These are phyloP conservation scores for Latrodectus elegans DNA, from an alignment of 2,888 invertebrate genomes.

Conservation along the genomic window DNA sequence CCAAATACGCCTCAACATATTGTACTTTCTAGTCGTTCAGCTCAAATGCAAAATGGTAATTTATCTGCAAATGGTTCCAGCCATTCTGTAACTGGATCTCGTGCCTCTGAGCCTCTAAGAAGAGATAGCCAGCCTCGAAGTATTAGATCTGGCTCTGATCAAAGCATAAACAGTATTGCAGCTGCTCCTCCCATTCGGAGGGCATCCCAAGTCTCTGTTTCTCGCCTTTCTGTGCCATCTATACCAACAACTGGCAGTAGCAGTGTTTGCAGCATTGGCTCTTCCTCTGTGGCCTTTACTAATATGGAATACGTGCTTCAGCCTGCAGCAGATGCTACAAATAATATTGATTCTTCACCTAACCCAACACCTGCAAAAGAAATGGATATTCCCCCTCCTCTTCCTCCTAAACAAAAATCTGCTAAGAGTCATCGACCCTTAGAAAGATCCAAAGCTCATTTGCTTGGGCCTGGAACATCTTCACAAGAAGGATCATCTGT, in stretches of 20 bases:
- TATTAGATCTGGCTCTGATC: conserved; percentile 63
- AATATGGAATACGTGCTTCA: conserved; percentile 70
- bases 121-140: conserved; percentile 38
- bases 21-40: conserved; percentile 60
- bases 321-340: conserved; percentile 44
- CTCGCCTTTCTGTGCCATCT: conserved; percentile 46
- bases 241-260: conserved; percentile 25
- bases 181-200: conserved; percentile 41
- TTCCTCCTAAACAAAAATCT: conserved; percentile 80
- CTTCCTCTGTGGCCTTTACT: conserved; percentile 71
- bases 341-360: conserved; percentile 38
- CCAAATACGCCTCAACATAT: conserved; percentile 67
- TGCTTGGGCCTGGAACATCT: conserved; percentile 72
- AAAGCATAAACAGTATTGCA: conserved; percentile 59
- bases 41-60: conserved; percentile 70
- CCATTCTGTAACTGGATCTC: conserved; percentile 31
- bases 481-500: conserved; percentile 43
- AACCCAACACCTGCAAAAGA: conserved; percentile 55
- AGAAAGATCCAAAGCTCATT: conserved; percentile 81
- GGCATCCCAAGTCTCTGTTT: conserved; percentile 47
- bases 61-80: conserved; percentile 52
- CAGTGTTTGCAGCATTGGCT: conserved; percentile 16
- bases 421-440: conserved; percentile 82
- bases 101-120: conserved; percentile 18
- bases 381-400: conserved; percentile 77